Conservation (phyloP, 2,113 vertebrate species). For the Neoarius graeffei region DNA sequence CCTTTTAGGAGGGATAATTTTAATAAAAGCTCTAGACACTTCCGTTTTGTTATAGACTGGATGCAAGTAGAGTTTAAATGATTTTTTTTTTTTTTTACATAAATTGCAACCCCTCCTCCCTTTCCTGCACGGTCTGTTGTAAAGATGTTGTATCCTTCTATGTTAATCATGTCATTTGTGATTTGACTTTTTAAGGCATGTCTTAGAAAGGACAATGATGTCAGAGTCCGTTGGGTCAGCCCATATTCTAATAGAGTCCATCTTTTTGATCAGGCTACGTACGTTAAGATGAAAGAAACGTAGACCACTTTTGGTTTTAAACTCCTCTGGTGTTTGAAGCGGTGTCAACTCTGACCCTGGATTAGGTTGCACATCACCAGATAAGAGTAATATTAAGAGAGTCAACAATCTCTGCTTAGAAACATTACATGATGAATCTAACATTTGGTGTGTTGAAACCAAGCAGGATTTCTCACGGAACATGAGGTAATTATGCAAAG, state of each 20-base stretch:
- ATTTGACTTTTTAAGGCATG: neutral
- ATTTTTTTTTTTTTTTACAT: neutral
- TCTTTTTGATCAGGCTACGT: neutral
- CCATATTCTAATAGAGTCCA: neutral
- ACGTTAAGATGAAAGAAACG: neutral
- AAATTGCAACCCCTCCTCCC: neutral
- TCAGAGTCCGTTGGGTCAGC: neutral
- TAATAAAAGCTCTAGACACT: no score
- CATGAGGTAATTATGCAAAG: no score
- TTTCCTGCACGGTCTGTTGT: neutral
- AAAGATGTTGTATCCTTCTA: neutral
- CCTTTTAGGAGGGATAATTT: no score
- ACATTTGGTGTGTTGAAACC: no score
- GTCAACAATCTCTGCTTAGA: no score
- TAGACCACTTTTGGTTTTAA: neutral
- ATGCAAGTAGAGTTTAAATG: no score
- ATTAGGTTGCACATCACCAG: no score
- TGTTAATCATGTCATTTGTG: neutral
- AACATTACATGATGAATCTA: no score
- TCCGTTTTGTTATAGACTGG: no score
- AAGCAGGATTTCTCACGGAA: no score
- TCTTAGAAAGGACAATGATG: neutral
- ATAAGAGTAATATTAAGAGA: no score
- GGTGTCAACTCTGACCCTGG: neutral
- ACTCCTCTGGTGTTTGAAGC: neutral